Conservation (phyloP, 2,113 vertebrate species). For the Pedionomus torquatus region DNA sequence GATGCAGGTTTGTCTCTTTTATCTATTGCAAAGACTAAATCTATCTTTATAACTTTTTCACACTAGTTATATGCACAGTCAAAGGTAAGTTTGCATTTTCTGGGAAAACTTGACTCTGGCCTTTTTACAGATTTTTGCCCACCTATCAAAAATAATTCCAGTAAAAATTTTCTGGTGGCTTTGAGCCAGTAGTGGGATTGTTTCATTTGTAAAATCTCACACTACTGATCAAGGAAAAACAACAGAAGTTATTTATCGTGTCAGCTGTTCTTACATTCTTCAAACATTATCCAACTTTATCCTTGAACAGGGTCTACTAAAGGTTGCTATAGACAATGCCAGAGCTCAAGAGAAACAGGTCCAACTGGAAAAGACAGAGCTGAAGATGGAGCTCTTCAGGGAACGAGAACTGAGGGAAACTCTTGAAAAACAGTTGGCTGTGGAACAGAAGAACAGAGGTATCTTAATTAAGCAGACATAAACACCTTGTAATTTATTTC, state of each 20-base stretch:
- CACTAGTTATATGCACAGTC: background rate
- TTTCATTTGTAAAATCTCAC: background rate
- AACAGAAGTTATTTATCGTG: background rate
- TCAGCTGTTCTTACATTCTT: background rate
- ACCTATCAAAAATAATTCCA: background rate
- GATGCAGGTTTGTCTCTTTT: background rate
- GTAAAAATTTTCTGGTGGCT: background rate
- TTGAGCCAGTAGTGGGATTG: background rate
- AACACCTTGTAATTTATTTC: background rate
- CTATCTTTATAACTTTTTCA: background rate
- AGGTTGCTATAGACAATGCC: constrained; percentile 98
- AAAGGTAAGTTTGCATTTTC: background rate
- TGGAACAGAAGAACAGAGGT: constrained; percentile 99
- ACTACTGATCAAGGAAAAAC: background rate
- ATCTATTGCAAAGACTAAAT: background rate
- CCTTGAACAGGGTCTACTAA: constrained; percentile 90
- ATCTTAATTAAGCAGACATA: constrained; percentile 36
- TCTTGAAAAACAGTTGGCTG: constrained; percentile 96
- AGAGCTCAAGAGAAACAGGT: constrained; percentile 99
- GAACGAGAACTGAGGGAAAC: constrained; percentile 97
- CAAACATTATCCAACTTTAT: constrained; percentile 33
- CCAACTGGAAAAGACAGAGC: constrained; percentile 98
- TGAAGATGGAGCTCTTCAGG: constrained; percentile 99
- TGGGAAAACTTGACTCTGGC: background rate
- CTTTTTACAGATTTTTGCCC: background rate